Percentiles rank a stretch among this genome's conserved stretches.
Evolutionary conservation across 1,140 invertebrate species (phyloP).

Genomic region (Bacillus rossius): DNA sequence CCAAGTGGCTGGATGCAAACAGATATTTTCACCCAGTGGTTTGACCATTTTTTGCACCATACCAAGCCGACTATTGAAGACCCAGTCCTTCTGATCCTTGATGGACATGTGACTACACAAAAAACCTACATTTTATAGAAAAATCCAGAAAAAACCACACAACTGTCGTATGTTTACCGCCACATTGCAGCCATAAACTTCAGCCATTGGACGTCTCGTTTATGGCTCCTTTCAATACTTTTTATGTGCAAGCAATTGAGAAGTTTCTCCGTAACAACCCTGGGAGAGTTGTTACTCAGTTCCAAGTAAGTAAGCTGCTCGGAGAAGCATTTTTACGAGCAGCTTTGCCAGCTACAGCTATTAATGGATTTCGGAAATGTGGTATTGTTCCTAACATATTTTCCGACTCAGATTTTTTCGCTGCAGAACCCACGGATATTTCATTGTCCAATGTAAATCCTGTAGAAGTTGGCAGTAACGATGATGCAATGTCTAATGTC

Average conservation of each 20-base stretch:
- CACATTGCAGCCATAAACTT: constrained; percentile 36
- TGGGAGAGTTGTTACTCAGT: constrained; percentile 18
- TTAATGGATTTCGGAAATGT: constrained; percentile 25
- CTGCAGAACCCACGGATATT: not conserved
- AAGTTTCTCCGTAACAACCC: constrained; percentile 31
- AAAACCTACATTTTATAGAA: constrained; percentile 16
- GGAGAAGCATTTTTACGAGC: constrained; percentile 31
- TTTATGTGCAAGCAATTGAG: constrained; percentile 24
- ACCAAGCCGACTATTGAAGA: constrained; percentile 21
- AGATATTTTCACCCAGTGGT: constrained; percentile 17
- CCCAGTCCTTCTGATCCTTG: constrained; percentile 20
- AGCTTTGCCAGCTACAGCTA: constrained; percentile 29
- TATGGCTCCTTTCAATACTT: constrained; percentile 30
- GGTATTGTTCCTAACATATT: constrained; percentile 33
- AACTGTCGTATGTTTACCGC: constrained; percentile 24
- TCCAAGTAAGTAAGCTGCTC: constrained; percentile 32
- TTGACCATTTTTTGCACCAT: constrained; percentile 22
- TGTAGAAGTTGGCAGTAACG: no score
- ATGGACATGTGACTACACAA: constrained; percentile 13
- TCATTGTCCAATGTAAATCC: no score
- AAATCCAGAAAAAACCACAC: constrained; percentile 23
- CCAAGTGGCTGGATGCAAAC: constrained; percentile 23
- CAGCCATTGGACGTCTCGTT: constrained; percentile 41
- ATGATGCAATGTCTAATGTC: no score
- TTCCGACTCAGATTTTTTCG: constrained; percentile 15